phyloP scores from a whole-genome alignment of 1,140 invertebrate genomes.

The Phocides pigmalion region DNA sequence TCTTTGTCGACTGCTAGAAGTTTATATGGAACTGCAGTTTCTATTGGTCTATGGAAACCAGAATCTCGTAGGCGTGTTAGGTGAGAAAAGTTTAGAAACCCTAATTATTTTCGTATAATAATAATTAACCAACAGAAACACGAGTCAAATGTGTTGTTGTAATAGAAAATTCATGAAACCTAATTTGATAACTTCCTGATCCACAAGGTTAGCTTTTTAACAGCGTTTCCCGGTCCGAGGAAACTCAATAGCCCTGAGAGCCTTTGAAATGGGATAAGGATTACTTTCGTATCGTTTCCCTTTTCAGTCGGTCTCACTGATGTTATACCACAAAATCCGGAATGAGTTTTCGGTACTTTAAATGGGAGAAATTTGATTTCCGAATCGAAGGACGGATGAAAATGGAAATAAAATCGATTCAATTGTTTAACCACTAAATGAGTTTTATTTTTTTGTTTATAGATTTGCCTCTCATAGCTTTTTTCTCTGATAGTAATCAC shows the following conservation, averaged over 20 bases:
- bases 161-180: no score
- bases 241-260: not conserved
- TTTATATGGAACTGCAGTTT: no score
- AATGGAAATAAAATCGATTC: not conserved
- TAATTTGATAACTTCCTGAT: not conserved
- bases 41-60: no score
- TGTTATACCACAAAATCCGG: not conserved
- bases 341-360: not conserved
- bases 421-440: not conserved
- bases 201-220: not conserved
- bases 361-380: not conserved
- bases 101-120: no score
- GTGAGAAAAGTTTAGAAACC: no score
- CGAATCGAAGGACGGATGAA: not conserved
- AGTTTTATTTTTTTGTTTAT: not conserved
- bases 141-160: no score
- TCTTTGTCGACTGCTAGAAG: no score
- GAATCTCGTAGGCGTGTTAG: no score
- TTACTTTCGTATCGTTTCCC: not conserved
- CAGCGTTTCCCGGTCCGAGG: not conserved
- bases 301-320: not conserved
- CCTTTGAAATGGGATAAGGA: constrained; percentile 2
- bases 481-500: no score
- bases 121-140: no score
- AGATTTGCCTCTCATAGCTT: not conserved